Conservation (phyloP, 2,888 invertebrate species). For the Cerastoderma edule region DNA sequence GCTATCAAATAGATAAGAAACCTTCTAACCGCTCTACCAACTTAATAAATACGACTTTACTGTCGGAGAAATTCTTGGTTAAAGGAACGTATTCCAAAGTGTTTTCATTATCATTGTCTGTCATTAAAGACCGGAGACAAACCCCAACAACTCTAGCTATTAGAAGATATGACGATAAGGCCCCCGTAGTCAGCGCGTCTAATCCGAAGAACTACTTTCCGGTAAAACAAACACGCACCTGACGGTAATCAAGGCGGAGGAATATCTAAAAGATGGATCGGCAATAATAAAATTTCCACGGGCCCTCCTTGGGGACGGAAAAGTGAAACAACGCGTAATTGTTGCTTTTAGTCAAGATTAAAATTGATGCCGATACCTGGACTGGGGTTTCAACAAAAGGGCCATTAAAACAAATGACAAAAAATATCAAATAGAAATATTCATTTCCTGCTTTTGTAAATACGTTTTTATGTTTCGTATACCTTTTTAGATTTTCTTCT, state of each 20-base stretch:
- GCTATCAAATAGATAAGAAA: too few species aligned
- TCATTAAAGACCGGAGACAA: too few species aligned
- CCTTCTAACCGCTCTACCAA: too few species aligned
- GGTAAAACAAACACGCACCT: constrained; percentile 25
- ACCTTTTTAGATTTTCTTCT: constrained; percentile 28
- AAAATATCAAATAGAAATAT: constrained; percentile 60
- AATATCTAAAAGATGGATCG: constrained; percentile 45
- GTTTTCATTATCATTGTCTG: too few species aligned
- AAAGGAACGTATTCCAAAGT: too few species aligned
- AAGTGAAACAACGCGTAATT: constrained; percentile 41
- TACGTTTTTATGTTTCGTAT: constrained; percentile 18
- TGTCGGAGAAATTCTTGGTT: too few species aligned
- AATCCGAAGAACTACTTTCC: constrained; percentile 17
- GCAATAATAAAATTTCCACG: constrained; percentile 30
- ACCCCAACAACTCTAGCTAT: too few species aligned
- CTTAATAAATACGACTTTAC: too few species aligned
- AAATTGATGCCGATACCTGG: constrained; percentile 50
- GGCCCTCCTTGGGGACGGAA: constrained; percentile 36
- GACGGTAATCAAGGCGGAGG: constrained; percentile 30
- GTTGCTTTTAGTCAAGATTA: constrained; percentile 63
- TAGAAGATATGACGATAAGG: too few species aligned
- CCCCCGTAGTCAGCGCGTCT: too few species aligned
- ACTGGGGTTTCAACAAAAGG: constrained; percentile 41
- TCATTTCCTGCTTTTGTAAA: constrained; percentile 52
- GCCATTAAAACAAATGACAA: constrained; percentile 56